phyloP scores from a whole-genome alignment of 2,113 vertebrate species.

The Stegostoma tigrinum region DNA sequence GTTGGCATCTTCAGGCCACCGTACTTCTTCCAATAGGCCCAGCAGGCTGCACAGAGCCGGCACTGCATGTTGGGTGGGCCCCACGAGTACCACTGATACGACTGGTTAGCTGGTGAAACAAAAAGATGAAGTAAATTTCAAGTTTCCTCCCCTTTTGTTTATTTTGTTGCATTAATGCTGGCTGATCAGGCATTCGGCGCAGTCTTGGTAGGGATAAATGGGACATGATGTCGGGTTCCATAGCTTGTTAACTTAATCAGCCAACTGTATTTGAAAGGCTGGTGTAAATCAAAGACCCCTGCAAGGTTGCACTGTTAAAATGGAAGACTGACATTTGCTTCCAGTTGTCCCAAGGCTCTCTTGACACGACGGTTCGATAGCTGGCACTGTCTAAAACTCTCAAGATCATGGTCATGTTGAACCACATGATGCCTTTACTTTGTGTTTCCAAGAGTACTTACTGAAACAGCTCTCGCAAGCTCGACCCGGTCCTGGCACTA shows the following conservation, averaged over 20 bases:
- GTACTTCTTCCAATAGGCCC: slow-evolving; percentile 99
- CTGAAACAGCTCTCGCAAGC: slow-evolving; percentile 98
- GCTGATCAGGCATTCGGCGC: neutral
- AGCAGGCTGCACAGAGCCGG: slow-evolving; percentile 91
- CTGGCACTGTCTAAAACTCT: neutral
- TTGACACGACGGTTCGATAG: neutral
- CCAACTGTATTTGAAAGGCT: neutral
- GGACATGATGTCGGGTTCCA: neutral
- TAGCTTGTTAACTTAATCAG: no score
- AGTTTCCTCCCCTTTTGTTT: neutral
- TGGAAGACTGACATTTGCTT: neutral
- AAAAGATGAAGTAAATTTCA: slow-evolving; percentile 46
- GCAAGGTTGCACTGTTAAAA: neutral
- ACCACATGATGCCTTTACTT: neutral
- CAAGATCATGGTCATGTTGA: no score
- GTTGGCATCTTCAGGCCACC: slow-evolving; percentile 98
- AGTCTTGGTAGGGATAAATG: neutral
- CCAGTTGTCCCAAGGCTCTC: neutral
- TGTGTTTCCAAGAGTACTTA: slow-evolving; percentile 53
- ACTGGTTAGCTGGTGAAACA: slow-evolving; percentile 79
- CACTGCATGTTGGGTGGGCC: slow-evolving; percentile 98
- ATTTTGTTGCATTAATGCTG: neutral
- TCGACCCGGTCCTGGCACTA: slow-evolving; percentile 60
- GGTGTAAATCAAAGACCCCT: neutral
- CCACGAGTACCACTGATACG: slow-evolving; percentile 99